Evolutionary conservation across 1,140 invertebrate species (phyloP).

Genomic region (Brachystomella parvula): DNA sequence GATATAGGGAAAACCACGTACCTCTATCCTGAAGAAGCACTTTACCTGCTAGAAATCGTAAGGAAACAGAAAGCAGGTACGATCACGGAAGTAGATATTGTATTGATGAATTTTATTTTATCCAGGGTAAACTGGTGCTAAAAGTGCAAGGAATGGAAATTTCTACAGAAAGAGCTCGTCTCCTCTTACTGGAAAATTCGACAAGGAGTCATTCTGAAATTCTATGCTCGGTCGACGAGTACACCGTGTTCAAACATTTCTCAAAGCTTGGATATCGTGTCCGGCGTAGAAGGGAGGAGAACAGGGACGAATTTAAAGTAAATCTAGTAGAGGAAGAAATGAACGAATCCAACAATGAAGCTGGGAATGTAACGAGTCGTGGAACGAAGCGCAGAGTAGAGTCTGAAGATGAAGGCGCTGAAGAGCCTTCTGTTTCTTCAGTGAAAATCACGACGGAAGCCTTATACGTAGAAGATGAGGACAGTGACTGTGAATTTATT

Average conservation of each 20-base stretch:
- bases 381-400: background rate
- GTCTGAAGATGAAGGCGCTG: background rate
- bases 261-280: constrained; percentile 7
- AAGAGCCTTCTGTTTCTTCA: background rate
- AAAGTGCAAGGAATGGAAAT: no score
- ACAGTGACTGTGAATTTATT: constrained; percentile 7
- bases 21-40: constrained; percentile 5
- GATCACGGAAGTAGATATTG: background rate
- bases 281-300: background rate
- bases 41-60: constrained; percentile 13
- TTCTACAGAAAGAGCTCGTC: constrained; percentile 1
- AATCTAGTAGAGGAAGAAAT: background rate
- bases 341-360: background rate
- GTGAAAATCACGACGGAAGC: background rate
- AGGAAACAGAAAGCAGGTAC: no score
- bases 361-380: background rate
- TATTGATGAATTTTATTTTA: background rate
- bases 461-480: background rate
- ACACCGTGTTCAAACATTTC: constrained; percentile 11
- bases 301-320: background rate
- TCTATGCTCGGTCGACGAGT: background rate
- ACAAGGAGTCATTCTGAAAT: background rate
- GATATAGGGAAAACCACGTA: background rate
- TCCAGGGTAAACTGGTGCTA: constrained; percentile 13
- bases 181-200: background rate